Base-by-base conservation (phyloP, 2,797 vertebrate genomes). In the Trachops cirrhosus region DNA sequence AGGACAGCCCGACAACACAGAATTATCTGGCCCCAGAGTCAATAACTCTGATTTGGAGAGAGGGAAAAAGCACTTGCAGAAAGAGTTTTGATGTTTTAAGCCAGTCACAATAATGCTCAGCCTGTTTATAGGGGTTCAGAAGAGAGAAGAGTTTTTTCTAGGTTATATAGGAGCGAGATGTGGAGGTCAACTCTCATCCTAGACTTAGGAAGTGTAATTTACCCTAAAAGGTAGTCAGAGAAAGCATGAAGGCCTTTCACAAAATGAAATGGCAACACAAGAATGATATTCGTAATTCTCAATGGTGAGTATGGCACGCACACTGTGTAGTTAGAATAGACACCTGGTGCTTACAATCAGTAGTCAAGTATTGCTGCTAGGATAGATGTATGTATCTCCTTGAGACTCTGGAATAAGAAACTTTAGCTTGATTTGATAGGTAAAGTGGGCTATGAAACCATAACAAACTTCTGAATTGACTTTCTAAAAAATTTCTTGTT, bases 401-500 rank as follows among this genome's bases (percentile, higher is more conserved):
- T 62, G 57, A 75, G 46, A 16, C 10, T 34, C 37, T 86, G n/a
- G 19, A 92, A 70, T 68, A 68, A 37, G 29, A 68, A 52, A 44
- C 11, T 39, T 29, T 18, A 24, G 22, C 22, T 9, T 80, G 24
- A 19, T 68, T 8, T 68, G 41, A 77, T 71, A 41, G 14, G 16
- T 46, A 54, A 39, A 50, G 74, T 48, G 9, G 21, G 12, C 34
- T 77, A 2, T 37, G 46, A 86, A 67, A 59, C 34, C 37, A 39
- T 18, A 44, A 22, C 68, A 46, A 57, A 32, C 29, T 39, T 77
- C 59, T 59, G 22, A 73, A 39, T 46, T 52, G 16, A 64, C 24
- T 83, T 75, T 83, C 59, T 54, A 32, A 83, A 26, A 71, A 77
- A 86, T 68, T 90, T 94, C 32, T 78, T n/a, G 34, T 34, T 59